A percentile compares a stretch with the other conserved stretches of the same genome.
These are phyloP conservation scores for Corythornis madagascariensis DNA, from an alignment of 2,113 vertebrate genomes.

Conservation along the genomic window DNA sequence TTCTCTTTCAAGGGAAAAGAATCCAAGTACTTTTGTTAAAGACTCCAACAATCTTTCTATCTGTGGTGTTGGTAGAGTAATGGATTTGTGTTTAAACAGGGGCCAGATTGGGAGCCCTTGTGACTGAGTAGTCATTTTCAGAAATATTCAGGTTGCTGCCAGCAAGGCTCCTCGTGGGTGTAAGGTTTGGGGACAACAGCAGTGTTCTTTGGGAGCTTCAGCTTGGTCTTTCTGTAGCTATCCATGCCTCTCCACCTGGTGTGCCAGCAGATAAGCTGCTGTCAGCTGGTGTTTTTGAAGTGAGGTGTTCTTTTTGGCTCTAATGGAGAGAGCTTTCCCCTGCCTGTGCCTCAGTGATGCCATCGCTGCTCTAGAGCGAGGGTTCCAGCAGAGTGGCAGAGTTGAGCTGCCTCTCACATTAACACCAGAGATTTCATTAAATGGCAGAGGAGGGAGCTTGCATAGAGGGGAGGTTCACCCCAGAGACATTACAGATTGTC, in stretches of 20 bases:
- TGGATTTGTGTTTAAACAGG: background rate
- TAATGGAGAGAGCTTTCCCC: background rate
- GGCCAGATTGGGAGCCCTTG: background rate
- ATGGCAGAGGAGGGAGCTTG: conserved; percentile 44
- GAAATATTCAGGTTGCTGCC: background rate
- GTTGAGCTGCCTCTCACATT: conserved; percentile 36
- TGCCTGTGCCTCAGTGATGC: background rate
- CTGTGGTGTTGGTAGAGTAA: background rate
- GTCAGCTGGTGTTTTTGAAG: background rate
- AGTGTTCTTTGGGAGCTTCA: background rate
- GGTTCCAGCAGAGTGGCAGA: conserved; percentile 61
- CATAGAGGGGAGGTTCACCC: conserved; percentile 43
- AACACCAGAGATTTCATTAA: conserved; percentile 68
- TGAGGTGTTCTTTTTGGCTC: background rate
- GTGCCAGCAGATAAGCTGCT: background rate
- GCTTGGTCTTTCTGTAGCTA: background rate
- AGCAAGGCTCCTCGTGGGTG: background rate
- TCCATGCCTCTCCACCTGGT: background rate
- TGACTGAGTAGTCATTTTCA: background rate
- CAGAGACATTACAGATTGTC: conserved; percentile 62
- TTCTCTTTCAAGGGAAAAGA: background rate
- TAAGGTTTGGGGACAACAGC: background rate
- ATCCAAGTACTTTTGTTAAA: background rate
- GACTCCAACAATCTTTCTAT: background rate
- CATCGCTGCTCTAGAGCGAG: background rate